phyloP scores from a whole-genome alignment of 2,888 invertebrate species.

The Athalia circularis region DNA sequence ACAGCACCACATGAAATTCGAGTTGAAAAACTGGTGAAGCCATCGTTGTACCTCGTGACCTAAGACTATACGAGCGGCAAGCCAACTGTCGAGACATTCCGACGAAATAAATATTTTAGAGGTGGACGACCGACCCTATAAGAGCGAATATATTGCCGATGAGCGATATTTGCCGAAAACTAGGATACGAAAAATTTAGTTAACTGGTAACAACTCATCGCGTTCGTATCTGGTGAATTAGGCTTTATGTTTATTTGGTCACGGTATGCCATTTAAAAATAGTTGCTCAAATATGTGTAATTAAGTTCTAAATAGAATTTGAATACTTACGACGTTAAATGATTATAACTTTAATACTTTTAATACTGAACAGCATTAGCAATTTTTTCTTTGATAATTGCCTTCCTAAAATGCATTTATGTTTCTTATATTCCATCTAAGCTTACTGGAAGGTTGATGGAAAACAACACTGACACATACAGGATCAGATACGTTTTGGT shows the following conservation, averaged over 20 bases:
- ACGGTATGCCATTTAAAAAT: not conserved
- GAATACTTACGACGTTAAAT: conserved; percentile 22
- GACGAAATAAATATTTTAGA: not conserved
- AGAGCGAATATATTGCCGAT: not conserved
- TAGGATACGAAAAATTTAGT: not conserved
- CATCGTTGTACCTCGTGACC: conserved; percentile 18
- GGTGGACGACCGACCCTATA: not conserved
- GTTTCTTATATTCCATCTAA: conserved; percentile 5
- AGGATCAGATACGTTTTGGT: not conserved
- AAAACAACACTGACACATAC: not conserved
- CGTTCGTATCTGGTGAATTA: not conserved
- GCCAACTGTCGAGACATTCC: conserved; percentile 15
- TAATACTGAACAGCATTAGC: conserved; percentile 39
- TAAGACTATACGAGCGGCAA: conserved; percentile 14
- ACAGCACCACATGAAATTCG: not conserved
- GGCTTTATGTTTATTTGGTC: not conserved
- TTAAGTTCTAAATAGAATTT: conserved; percentile 12
- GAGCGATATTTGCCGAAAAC: not conserved
- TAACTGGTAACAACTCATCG: not conserved
- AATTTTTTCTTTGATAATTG: conserved; percentile 40
- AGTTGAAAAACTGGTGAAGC: conserved; percentile 1
- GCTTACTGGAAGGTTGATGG: conserved; percentile 19
- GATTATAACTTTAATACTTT: conserved; percentile 34
- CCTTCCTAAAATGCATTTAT: conserved; percentile 19
- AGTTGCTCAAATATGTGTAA: not conserved